Base-by-base conservation (phyloP, 2,113 vertebrate genomes). In the Scalopus aquaticus region DNA sequence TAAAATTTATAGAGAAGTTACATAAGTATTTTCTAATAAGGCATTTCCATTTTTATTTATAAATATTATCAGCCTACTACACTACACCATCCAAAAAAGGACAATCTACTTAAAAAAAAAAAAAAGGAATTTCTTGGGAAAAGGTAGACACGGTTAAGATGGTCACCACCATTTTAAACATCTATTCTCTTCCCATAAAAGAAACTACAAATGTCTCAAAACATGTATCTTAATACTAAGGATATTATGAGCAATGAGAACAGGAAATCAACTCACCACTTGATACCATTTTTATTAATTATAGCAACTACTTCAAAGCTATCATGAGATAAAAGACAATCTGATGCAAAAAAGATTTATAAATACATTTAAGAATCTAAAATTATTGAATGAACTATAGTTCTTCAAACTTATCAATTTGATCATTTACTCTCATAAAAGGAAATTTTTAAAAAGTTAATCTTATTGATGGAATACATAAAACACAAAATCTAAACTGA, bases 221-320 rank as follows among this genome's bases (percentile, higher is more conserved):
- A 9, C 11, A 46, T 49, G 2, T 19, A 77, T 10, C 69, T 74
- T 42, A 76, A 80, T 24, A n/a, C 24, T 28, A 39, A 92, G 87
- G 60, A 72, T 85, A 65, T 6, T 74, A 15, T 35, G 17, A 88
- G 46, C 60, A 91, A n/a, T 24, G 4, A 78, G 6, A 76, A 32
- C 11, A 51, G 19, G 20, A 35, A 26, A 93, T 51, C 49, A 70
- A 58, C 11, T 24, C 32, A 12, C 24, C 20, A 67, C 13, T 1
- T 30, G 4, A n/a, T 22, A 44, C 12, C 6, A 44, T n/a, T 70
- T 82, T 72, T 58, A 87, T 39, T 80, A 62, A 90, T 16, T 16
- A 56, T 3, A 74, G 39, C 16, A 93, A 91, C 16, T 87, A 78
- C 20, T 84, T 93, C 64, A 90, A 82, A 96, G 64, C 64, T n/a